Evolutionary conservation across 2,113 vertebrate species (phyloP).

Genomic region (Rhinogobius similis): DNA sequence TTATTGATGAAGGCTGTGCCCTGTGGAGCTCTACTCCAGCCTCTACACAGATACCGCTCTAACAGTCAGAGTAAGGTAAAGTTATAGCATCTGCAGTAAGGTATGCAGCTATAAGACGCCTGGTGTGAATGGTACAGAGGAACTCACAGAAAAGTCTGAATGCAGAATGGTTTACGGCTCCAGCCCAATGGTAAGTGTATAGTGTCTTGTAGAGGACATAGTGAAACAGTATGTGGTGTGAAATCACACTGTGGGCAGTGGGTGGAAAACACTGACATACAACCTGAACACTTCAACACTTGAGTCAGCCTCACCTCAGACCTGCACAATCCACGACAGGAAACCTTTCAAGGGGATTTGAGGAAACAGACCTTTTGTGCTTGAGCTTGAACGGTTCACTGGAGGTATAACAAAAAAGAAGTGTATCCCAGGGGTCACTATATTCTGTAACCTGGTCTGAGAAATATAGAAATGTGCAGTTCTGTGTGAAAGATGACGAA

Average conservation of each 20-base stretch:
- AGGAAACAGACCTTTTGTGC: conserved; percentile 33
- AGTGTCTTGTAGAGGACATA: conserved; percentile 1
- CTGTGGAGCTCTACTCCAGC: conserved; percentile 32
- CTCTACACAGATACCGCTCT: conserved; percentile 25
- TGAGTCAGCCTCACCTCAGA: conserved; percentile 33
- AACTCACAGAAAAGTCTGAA: conserved; percentile 6
- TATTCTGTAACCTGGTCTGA: conserved; percentile 24
- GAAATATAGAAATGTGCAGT: conserved; percentile 33
- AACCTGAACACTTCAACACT: conserved; percentile 27
- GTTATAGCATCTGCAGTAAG: neutral
- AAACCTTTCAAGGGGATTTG: conserved; percentile 41
- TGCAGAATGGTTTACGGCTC: conserved; percentile 15
- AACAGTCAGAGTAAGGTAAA: conserved; percentile 10
- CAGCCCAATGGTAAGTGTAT: conserved; percentile 3
- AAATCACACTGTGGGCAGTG: conserved; percentile 43
- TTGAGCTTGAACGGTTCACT: conserved; percentile 14
- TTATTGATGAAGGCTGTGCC: conserved; percentile 62
- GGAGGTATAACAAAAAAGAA: conserved; percentile 31
- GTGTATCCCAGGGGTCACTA: conserved; percentile 22
- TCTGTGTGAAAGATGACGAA: conserved; percentile 47
- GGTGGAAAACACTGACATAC: conserved; percentile 49
- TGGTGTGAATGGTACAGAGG: neutral
- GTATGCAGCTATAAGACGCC: neutral
- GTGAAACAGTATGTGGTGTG: conserved; percentile 41
- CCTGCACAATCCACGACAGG: conserved; percentile 11